Evolutionary conservation across 2,797 vertebrate genomes (phyloP).

Genomic region (Apogon hyalosoma): DNA sequence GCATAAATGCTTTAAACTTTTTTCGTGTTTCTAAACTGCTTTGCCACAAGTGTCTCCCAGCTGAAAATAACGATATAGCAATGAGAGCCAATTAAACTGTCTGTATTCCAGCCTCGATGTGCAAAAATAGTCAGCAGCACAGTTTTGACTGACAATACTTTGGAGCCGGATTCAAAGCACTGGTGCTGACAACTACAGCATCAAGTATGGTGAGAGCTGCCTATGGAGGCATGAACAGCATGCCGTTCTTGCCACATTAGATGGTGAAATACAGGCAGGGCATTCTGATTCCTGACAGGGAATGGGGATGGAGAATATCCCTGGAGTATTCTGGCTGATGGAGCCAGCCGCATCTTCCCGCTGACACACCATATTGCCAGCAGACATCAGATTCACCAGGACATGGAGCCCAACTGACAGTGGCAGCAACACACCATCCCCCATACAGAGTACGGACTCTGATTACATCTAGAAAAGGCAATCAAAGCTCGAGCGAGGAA

Average conservation of each 20-base stretch:
- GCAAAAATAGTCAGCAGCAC: constrained; percentile 66
- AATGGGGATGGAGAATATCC: constrained; percentile 62
- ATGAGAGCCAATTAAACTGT: constrained; percentile 74
- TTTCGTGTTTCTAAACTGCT: constrained; percentile 49
- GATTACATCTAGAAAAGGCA: constrained; percentile 75
- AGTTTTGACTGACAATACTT: constrained; percentile 75
- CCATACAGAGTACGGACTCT: constrained; percentile 44
- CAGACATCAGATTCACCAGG: constrained; percentile 68
- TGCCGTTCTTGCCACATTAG: constrained; percentile 60
- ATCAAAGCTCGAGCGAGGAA: constrained; percentile 61
- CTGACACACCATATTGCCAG: constrained; percentile 68
- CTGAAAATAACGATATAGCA: constrained; percentile 68
- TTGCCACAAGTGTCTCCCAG: constrained; percentile 70
- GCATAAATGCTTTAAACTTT: constrained; percentile 75
- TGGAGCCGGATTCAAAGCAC: constrained; percentile 71
- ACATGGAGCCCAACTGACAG: constrained; percentile 65
- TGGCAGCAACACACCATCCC: constrained; percentile 44
- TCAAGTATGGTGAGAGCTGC: constrained; percentile 61
- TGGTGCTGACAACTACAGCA: constrained; percentile 64
- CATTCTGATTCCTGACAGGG: constrained; percentile 64
- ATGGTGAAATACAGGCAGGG: constrained; percentile 62
- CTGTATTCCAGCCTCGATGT: constrained; percentile 54
- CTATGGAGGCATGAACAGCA: constrained; percentile 60
- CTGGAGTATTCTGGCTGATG: constrained; percentile 67
- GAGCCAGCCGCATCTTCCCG: constrained; percentile 59